Conservation (phyloP, 1,140 invertebrate species). For the Leptinotarsa lineolata region DNA sequence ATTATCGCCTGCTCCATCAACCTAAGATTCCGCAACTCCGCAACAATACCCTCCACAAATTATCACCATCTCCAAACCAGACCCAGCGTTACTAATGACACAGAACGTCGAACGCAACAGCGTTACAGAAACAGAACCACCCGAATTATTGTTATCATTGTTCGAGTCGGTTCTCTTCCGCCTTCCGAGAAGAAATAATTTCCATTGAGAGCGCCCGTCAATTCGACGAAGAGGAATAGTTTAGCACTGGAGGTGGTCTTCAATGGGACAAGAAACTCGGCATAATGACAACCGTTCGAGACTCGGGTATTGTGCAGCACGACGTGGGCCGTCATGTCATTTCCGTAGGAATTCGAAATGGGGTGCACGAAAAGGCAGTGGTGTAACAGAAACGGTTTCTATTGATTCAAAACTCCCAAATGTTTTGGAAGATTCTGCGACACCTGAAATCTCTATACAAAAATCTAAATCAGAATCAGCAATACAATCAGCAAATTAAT, state of each 20-base stretch:
- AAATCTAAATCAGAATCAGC: no score
- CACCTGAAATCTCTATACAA: no score
- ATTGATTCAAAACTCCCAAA: no score
- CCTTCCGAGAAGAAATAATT: not conserved
- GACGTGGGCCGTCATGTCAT: not conserved
- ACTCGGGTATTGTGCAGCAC: not conserved
- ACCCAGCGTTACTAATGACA: not conserved
- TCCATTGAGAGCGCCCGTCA: not conserved
- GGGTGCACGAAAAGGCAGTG: not conserved
- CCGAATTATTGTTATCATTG: not conserved
- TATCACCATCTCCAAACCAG: not conserved
- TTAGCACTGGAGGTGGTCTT: not conserved
- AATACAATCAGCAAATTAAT: no score
- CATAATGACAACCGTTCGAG: constrained; percentile 1
- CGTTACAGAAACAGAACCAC: not conserved
- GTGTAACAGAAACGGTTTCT: not conserved
- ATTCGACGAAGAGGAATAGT: constrained; percentile 2
- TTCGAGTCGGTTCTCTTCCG: not conserved
- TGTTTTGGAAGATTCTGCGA: no score
- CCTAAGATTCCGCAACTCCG: no score
- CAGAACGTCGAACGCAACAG: not conserved
- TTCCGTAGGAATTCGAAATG: not conserved
- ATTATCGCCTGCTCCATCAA: no score
- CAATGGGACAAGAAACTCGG: not conserved
- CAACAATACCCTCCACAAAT: no score